Conservation (phyloP, 2,888 invertebrate species). For the Rhagium mordax region DNA sequence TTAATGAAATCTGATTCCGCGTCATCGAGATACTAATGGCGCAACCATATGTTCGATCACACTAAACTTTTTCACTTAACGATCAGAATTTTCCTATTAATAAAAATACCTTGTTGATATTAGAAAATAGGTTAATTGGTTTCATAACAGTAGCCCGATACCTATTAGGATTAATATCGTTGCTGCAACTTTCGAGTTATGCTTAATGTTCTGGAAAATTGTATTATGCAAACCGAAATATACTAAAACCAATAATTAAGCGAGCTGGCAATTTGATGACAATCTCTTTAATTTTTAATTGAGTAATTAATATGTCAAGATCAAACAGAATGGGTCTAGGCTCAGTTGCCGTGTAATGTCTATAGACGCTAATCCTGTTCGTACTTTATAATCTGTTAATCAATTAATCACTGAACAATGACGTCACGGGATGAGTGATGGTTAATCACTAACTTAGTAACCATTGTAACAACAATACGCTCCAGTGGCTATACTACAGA, state of each 20-base stretch:
- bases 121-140: slow-evolving; percentile 31
- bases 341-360: slow-evolving; percentile 53
- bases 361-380: slow-evolving; percentile 47
- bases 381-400: slow-evolving; percentile 54
- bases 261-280: slow-evolving; percentile 29
- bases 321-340: slow-evolving; percentile 48
- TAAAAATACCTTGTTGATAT: slow-evolving; percentile 17
- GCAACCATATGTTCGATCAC: slow-evolving; percentile 3
- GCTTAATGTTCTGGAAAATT: slow-evolving; percentile 35
- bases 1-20: slow-evolving; percentile 19
- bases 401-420: slow-evolving; percentile 62
- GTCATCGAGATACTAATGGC: slow-evolving; percentile 7
- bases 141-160: slow-evolving; percentile 16
- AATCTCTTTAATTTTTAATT: slow-evolving; percentile 43
- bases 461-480: slow-evolving; percentile 58
- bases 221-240: slow-evolving; percentile 32
- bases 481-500: slow-evolving; percentile 53
- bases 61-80: slow-evolving; percentile 11
- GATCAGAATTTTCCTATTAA: slow-evolving; percentile 24
- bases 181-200: slow-evolving; percentile 17
- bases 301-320: slow-evolving; percentile 50
- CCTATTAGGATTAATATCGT: slow-evolving; percentile 6
- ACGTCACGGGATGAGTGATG: slow-evolving; percentile 61
- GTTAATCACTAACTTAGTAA: slow-evolving; percentile 59
- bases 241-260: slow-evolving; percentile 28